Conservation (phyloP, 2,888 invertebrate species). For the Cephalotes varians region DNA sequence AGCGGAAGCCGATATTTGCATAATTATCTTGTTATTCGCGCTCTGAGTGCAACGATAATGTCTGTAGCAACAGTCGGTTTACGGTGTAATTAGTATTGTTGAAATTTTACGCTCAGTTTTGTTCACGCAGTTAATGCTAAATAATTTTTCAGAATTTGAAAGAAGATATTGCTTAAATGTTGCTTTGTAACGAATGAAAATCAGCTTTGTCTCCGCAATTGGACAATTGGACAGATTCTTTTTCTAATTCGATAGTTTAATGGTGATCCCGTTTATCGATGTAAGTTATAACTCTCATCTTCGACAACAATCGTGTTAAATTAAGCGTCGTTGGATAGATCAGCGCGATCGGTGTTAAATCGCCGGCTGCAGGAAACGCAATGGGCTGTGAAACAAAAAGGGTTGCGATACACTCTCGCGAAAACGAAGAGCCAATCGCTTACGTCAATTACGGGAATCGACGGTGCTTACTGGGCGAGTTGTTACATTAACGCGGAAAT, state of each 20-base stretch:
- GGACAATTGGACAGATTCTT: background rate
- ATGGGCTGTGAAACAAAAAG: constrained; percentile 49
- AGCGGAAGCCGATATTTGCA: constrained; percentile 40
- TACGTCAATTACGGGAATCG: constrained; percentile 57
- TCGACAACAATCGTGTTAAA: constrained; percentile 60
- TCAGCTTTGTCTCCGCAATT: background rate
- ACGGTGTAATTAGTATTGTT: constrained; percentile 30
- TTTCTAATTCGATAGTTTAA: constrained; percentile 24
- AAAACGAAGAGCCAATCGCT: constrained; percentile 58
- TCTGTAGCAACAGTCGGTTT: constrained; percentile 33
- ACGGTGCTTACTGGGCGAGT: constrained; percentile 49
- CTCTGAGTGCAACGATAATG: constrained; percentile 42
- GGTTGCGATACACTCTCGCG: constrained; percentile 43
- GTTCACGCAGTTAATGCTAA: constrained; percentile 12
- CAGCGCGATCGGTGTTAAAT: constrained; percentile 55
- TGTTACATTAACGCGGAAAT: constrained; percentile 59
- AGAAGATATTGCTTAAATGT: background rate
- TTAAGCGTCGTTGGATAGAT: constrained; percentile 56
- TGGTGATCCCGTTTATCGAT: constrained; percentile 11
- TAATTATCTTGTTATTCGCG: constrained; percentile 52
- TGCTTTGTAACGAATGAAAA: background rate
- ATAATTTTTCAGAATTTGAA: constrained; percentile 1
- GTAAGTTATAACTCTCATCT: constrained; percentile 55
- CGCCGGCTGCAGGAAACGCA: constrained; percentile 40
- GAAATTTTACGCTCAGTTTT: constrained; percentile 13